These are phyloP conservation scores for Polypedilum pembai DNA, from an alignment of 1,140 invertebrate species.

Conservation along the genomic window DNA sequence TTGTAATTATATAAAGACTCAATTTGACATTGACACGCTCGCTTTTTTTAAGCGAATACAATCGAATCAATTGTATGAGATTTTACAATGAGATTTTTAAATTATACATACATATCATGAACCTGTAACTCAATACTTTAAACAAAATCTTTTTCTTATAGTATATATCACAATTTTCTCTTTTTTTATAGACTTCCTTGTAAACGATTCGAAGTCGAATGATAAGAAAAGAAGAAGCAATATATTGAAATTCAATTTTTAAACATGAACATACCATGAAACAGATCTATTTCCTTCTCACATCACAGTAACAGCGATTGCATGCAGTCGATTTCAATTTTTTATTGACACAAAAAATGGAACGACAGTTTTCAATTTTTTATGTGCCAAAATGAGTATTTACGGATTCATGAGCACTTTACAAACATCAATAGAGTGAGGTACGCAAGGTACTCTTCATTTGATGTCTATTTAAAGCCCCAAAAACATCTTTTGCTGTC, in stretches of 20 bases:
- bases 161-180: too few relatives aligned
- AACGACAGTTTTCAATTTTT: constrained; percentile 18
- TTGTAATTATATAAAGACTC: too few relatives aligned
- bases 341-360: constrained; percentile 12
- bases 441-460: background rate
- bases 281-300: background rate
- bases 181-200: too few relatives aligned
- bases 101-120: too few relatives aligned
- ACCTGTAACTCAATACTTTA: too few relatives aligned
- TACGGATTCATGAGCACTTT: constrained; percentile 11
- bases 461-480: background rate
- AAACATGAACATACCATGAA: constrained; percentile 18
- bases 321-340: constrained; percentile 13
- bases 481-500: background rate
- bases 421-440: background rate
- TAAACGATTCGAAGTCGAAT: too few relatives aligned
- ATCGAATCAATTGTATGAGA: too few relatives aligned
- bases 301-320: background rate
- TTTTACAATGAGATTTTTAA: too few relatives aligned
- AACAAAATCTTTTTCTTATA: too few relatives aligned
- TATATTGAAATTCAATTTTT: constrained; percentile 20
- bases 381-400: constrained; percentile 12
- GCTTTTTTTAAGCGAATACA: too few relatives aligned
- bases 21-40: too few relatives aligned
- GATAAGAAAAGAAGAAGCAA: background rate